Evolutionary conservation across 1,140 invertebrate genomes (phyloP).

Genomic region (Centruroides sculpturatus): DNA sequence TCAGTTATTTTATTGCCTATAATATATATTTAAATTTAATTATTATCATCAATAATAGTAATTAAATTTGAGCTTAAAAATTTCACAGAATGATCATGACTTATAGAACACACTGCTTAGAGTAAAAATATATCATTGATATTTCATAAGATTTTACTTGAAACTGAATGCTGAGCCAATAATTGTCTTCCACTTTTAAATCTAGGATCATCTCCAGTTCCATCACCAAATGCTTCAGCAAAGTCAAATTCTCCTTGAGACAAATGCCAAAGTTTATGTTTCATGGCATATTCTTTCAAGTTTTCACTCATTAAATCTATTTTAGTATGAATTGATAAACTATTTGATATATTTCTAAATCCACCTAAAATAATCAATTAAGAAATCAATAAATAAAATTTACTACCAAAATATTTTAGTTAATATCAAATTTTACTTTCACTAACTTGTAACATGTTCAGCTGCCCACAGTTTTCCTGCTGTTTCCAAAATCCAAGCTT

Average conservation of each 20-base stretch:
- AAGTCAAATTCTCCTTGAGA: conserved; percentile 33
- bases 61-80: too few relatives aligned
- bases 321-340: conserved; percentile 49
- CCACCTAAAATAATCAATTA: too few relatives aligned
- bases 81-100: too few relatives aligned
- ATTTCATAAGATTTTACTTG: too few relatives aligned
- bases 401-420: too few relatives aligned
- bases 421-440: not conserved
- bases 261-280: conserved; percentile 44
- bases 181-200: conserved; percentile 36
- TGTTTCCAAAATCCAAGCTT: conserved; percentile 57
- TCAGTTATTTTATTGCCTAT: too few relatives aligned
- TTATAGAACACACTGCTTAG: too few relatives aligned
- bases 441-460: conserved; percentile 25
- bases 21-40: too few relatives aligned
- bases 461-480: conserved; percentile 60
- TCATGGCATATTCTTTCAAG: conserved; percentile 42
- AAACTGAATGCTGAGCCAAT: conserved; percentile 27
- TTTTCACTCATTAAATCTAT: conserved; percentile 49
- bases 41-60: too few relatives aligned
- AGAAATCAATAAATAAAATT: too few relatives aligned
- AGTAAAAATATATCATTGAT: too few relatives aligned
- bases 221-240: conserved; percentile 20
- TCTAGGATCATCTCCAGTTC: conserved; percentile 22
- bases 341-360: conserved; percentile 49